phyloP scores from a whole-genome alignment of 2,797 vertebrate genomes.

The Miichthys miiuy region DNA sequence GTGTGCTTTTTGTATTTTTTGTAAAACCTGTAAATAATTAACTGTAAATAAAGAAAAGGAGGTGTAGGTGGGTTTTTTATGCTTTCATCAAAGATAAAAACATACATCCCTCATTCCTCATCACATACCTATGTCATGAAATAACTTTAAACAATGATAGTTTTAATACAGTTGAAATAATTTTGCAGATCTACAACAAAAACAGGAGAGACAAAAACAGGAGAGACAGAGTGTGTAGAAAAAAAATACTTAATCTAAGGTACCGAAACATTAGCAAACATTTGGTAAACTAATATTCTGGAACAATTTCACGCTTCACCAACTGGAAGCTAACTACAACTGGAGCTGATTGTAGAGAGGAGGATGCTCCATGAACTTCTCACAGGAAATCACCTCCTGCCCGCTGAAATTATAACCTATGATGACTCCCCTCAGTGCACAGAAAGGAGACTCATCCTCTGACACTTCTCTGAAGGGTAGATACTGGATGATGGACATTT shows the following conservation, averaged over 20 bases:
- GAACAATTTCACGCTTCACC: background rate
- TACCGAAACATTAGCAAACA: background rate
- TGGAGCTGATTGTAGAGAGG: too few species aligned
- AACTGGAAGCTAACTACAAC: too few species aligned
- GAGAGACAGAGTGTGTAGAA: background rate
- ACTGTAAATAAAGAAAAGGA: too few species aligned
- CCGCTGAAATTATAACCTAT: too few species aligned
- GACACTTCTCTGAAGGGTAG: too few species aligned
- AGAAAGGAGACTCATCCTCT: too few species aligned
- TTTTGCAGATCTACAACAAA: background rate
- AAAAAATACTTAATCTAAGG: background rate
- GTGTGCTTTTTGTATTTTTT: too few species aligned
- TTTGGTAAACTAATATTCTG: background rate
- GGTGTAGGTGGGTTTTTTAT: background rate
- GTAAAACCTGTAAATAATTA: too few species aligned
- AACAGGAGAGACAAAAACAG: background rate
- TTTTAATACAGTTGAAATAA: background rate
- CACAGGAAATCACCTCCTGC: too few species aligned
- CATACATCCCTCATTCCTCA: background rate
- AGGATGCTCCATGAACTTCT: too few species aligned
- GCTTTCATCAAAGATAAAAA: background rate
- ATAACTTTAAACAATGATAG: background rate
- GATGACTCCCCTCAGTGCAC: too few species aligned
- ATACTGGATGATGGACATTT: too few species aligned
- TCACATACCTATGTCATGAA: background rate